These are phyloP conservation scores for Hippolais icterina DNA, from an alignment of 2,113 vertebrate species.

Conservation along the genomic window DNA sequence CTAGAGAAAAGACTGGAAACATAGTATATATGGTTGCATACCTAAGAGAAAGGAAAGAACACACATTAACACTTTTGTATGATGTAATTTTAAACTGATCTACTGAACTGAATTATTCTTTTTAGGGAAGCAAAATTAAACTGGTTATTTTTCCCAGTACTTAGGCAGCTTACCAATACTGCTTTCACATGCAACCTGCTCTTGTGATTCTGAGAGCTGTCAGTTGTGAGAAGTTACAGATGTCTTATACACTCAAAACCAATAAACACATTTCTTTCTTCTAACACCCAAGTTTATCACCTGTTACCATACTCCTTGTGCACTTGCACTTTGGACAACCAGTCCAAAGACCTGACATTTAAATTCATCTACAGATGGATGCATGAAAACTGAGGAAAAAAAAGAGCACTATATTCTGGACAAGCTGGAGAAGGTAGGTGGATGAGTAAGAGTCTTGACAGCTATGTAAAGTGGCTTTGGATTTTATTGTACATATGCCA, in stretches of 20 bases:
- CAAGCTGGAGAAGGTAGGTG: neutral
- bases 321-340: neutral
- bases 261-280: neutral
- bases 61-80: neutral
- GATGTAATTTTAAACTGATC: neutral
- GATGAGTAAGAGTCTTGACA: neutral
- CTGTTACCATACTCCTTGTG: neutral
- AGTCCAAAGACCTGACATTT: neutral
- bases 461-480: neutral
- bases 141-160: neutral
- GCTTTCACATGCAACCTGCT: neutral
- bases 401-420: neutral
- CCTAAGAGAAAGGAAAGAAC: conserved; percentile 63
- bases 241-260: neutral
- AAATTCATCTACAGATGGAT: neutral
- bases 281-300: neutral
- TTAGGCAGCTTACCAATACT: neutral
- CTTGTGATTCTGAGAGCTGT: neutral
- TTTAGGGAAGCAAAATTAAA: neutral
- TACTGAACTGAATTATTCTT: neutral
- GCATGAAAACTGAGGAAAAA: neutral
- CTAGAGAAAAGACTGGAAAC: conserved; percentile 98
- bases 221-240: neutral
- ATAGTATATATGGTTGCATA: conserved; percentile 98
- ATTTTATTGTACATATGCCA: neutral